phyloP scores from a whole-genome alignment of 2,797 vertebrate species.

The Luscinia luscinia region DNA sequence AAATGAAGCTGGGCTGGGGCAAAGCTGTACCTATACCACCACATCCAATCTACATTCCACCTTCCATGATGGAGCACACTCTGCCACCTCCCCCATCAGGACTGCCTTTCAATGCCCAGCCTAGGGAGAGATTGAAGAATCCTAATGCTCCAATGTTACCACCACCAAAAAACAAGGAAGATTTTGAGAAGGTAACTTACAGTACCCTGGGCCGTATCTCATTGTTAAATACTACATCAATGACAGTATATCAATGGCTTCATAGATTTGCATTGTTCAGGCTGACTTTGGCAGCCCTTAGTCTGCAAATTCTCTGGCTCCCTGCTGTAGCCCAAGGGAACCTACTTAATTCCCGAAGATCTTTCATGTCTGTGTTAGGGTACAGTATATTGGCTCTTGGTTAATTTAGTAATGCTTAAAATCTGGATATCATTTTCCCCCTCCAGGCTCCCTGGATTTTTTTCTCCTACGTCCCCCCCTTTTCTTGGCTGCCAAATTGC shows the following conservation, averaged over 20 bases:
- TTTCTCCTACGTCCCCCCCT: constrained; percentile 73
- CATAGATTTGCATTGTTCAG: constrained; percentile 71
- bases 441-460: constrained; percentile 73
- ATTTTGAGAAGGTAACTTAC: constrained; percentile 99
- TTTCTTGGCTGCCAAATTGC: constrained; percentile 77
- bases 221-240: constrained; percentile 76
- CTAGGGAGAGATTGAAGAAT: constrained; percentile 96
- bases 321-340: constrained; percentile 77
- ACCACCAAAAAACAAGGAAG: constrained; percentile 98
- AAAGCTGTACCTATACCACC: constrained; percentile 99
- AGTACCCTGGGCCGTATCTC: constrained; percentile 76
- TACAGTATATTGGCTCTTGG: constrained; percentile 6
- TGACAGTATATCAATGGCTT: constrained; percentile 77
- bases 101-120: constrained; percentile 98
- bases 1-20: constrained; percentile 99
- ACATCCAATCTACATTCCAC: constrained; percentile 99
- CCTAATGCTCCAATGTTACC: constrained; percentile 93
- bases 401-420: constrained; percentile 66
- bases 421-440: constrained; percentile 74
- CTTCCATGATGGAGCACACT: constrained; percentile 99
- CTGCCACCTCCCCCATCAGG: constrained; percentile 97
- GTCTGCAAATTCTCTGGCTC: constrained; percentile 70
- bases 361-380: constrained; percentile 16
- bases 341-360: constrained; percentile 58
- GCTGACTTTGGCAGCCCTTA: constrained; percentile 75